phyloP scores from a whole-genome alignment of 2,113 vertebrate genomes.

The Salvelinus namaycush region DNA sequence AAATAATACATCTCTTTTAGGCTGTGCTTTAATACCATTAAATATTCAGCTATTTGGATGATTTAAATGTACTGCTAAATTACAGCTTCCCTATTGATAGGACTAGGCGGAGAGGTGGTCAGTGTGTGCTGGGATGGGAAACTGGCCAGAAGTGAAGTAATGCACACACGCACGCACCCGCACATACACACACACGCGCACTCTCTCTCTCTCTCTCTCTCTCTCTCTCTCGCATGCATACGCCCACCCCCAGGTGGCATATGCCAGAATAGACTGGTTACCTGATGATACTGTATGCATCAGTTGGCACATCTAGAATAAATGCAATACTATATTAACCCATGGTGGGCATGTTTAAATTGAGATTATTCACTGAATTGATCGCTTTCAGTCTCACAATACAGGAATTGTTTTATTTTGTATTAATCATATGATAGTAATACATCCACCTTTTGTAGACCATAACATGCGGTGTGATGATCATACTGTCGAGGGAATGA shows the following conservation, averaged over 20 bases:
- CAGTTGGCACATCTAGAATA: slow-evolving; percentile 55
- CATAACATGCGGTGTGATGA: too few species aligned
- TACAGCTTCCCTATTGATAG: slow-evolving; percentile 68
- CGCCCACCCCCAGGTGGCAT: slow-evolving; percentile 67
- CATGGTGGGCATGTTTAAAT: slow-evolving; percentile 28
- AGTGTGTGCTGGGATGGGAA: slow-evolving; percentile 38
- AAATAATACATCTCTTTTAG: slow-evolving; percentile 71
- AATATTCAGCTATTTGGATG: slow-evolving; percentile 80
- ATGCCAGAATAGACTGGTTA: slow-evolving; percentile 51
- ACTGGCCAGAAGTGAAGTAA: slow-evolving; percentile 27
- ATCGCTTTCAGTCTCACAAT: slow-evolving; percentile 13
- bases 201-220: slow-evolving; percentile 19
- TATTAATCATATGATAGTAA: too few species aligned
- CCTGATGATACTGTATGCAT: slow-evolving; percentile 64
- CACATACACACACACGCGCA: background rate
- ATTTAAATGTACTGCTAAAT: slow-evolving; percentile 75
- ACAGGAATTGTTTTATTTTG: too few species aligned
- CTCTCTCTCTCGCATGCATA: slow-evolving; percentile 3
- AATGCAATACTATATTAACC: slow-evolving; percentile 54
- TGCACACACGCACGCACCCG: background rate
- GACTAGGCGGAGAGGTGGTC: slow-evolving; percentile 54
- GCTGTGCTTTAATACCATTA: slow-evolving; percentile 72
- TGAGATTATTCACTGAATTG: slow-evolving; percentile 31
- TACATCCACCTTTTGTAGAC: too few species aligned
- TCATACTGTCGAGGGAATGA: too few species aligned